Conservation (phyloP, 1,140 invertebrate genomes). For the Mycetomoellerius zeteki region DNA sequence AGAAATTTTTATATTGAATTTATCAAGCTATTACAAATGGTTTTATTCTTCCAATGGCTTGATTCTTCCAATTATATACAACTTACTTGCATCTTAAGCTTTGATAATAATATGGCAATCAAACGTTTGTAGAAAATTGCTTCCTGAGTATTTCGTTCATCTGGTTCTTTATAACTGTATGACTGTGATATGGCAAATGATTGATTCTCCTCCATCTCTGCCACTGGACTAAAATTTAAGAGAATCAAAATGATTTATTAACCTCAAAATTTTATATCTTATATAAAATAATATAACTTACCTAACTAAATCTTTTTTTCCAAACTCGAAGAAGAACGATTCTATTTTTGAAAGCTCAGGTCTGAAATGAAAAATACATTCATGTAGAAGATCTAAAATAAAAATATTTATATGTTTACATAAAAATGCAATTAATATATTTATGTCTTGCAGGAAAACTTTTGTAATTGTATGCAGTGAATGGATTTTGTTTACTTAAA, state of each 20-base stretch:
- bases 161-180: not conserved
- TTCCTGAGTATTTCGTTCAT: conserved; percentile 43
- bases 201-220: not conserved
- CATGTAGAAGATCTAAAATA: not conserved
- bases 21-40: conserved; percentile 5
- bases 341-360: conserved; percentile 8
- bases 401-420: not conserved
- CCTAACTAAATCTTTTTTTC: not conserved
- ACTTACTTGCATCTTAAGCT: conserved; percentile 75
- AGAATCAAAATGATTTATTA: not conserved
- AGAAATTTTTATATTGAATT: not conserved
- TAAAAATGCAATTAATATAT: not conserved
- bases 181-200: not conserved
- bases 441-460: not conserved
- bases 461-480: not conserved
- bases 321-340: conserved; percentile 24
- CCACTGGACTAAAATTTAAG: conserved; percentile 18
- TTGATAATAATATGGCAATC: conserved; percentile 75
- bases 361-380: conserved; percentile 29
- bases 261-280: not conserved
- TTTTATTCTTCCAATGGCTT: too few species aligned
- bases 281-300: not conserved
- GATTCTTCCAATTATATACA: not conserved
- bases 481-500: not conserved
- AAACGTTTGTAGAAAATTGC: conserved; percentile 76